phyloP scores from a whole-genome alignment of 2,888 invertebrate genomes.

The Synanthedon vespiformis region DNA sequence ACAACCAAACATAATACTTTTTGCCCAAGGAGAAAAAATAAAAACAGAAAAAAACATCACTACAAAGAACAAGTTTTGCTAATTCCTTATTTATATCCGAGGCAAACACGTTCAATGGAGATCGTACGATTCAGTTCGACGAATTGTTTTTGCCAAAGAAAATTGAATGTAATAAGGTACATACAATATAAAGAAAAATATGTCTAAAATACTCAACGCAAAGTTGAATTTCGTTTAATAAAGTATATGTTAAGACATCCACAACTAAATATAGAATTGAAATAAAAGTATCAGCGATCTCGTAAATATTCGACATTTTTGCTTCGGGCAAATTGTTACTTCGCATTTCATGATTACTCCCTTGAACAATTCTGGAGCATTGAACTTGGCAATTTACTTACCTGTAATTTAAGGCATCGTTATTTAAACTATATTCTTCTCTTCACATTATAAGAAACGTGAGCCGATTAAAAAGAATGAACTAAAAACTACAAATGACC shows the following conservation, averaged over 20 bases:
- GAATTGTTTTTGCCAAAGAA: slow-evolving; percentile 21
- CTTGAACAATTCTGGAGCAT: slow-evolving; percentile 44
- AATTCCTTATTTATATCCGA: slow-evolving; percentile 45
- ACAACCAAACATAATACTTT: neutral
- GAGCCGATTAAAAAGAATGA: no score
- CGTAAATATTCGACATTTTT: slow-evolving; percentile 57
- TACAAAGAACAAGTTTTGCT: slow-evolving; percentile 45
- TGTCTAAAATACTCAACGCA: slow-evolving; percentile 25
- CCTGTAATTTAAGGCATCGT: neutral
- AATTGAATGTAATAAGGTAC: slow-evolving; percentile 18
- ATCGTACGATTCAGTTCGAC: slow-evolving; percentile 44
- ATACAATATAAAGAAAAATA: slow-evolving; percentile 2
- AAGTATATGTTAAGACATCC: slow-evolving; percentile 5
- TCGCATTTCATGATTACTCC: slow-evolving; percentile 48
- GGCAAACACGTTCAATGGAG: slow-evolving; percentile 46
- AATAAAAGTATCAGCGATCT: slow-evolving; percentile 45
- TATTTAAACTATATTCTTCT: no score
- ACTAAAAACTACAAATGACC: no score
- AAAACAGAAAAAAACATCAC: slow-evolving; percentile 31
- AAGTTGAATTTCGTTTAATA: slow-evolving; percentile 33
- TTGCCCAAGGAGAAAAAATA: no score
- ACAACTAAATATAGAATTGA: slow-evolving; percentile 11
- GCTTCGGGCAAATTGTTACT: slow-evolving; percentile 45
- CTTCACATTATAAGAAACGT: no score
- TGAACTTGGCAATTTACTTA: slow-evolving; percentile 41